Conservation (phyloP, 2,113 vertebrate species). For the Mionectes macconnelli region DNA sequence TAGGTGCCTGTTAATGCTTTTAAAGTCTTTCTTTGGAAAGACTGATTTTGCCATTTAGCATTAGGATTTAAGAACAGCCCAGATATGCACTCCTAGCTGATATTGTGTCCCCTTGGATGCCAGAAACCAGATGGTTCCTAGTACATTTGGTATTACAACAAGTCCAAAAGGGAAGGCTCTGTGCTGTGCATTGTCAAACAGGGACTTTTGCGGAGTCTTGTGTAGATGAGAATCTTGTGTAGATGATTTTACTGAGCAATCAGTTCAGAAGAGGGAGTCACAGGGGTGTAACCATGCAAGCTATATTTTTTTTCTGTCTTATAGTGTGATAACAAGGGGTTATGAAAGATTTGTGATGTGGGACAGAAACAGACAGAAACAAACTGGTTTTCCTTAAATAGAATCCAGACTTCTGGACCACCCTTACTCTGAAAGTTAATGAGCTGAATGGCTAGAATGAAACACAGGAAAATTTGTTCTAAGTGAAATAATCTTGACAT, state of each 20-base stretch:
- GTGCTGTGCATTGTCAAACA: background rate
- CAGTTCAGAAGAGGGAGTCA: background rate
- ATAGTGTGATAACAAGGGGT: background rate
- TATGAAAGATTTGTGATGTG: background rate
- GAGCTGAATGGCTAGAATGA: background rate
- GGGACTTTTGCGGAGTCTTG: too few relatives aligned
- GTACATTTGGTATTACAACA: background rate
- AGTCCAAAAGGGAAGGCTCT: background rate
- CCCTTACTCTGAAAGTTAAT: background rate
- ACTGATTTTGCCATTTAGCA: background rate
- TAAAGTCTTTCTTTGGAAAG: background rate
- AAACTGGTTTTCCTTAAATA: background rate
- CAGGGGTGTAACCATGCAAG: background rate
- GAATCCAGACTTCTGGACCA: background rate
- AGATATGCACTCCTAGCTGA: background rate
- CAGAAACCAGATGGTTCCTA: background rate
- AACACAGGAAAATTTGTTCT: background rate
- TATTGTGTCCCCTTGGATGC: background rate
- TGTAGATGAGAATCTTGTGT: background rate
- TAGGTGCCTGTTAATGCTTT: background rate
- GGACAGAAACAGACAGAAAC: background rate
- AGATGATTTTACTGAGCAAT: background rate
- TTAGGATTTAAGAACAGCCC: background rate
- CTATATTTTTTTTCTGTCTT: background rate
- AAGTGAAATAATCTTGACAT: background rate